Evolutionary conservation across 1,140 invertebrate genomes (phyloP).

Genomic region (Spodoptera frugiperda): DNA sequence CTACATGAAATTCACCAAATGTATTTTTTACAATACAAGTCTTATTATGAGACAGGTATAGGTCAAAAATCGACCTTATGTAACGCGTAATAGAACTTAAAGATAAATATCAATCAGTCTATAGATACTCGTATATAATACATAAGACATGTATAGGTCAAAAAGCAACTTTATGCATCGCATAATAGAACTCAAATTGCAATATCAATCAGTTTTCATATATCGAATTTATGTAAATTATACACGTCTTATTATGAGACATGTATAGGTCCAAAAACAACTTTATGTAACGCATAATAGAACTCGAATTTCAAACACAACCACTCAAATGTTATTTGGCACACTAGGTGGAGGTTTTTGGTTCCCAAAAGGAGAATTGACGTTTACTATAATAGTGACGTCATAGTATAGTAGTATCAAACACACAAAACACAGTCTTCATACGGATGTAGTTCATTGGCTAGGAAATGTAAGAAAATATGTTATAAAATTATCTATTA

Average conservation of each 20-base stretch:
- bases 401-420: constrained; percentile 32
- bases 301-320: neutral
- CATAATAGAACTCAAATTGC: too few relatives aligned
- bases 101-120: neutral
- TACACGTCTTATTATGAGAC: too few relatives aligned
- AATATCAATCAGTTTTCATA: too few relatives aligned
- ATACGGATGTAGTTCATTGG: constrained; percentile 47
- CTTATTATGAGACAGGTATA: too few relatives aligned
- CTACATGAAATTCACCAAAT: constrained; percentile 10
- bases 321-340: constrained; percentile 14
- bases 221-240: too few relatives aligned
- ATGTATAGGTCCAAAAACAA: too few relatives aligned
- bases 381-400: neutral
- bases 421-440: constrained; percentile 54
- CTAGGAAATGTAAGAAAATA: neutral
- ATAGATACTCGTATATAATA: too few relatives aligned
- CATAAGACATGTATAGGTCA: too few relatives aligned
- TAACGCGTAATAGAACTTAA: too few relatives aligned
- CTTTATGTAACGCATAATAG: too few relatives aligned
- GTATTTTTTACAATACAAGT: constrained; percentile 18
- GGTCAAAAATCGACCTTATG: too few relatives aligned
- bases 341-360: neutral
- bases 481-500: neutral
- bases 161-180: too few relatives aligned
- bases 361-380: constrained; percentile 6